Evolutionary conservation across 2,113 vertebrate species (phyloP), one percentile per base, ranked within the genome.

Genomic region (Cathartes aura): DNA sequence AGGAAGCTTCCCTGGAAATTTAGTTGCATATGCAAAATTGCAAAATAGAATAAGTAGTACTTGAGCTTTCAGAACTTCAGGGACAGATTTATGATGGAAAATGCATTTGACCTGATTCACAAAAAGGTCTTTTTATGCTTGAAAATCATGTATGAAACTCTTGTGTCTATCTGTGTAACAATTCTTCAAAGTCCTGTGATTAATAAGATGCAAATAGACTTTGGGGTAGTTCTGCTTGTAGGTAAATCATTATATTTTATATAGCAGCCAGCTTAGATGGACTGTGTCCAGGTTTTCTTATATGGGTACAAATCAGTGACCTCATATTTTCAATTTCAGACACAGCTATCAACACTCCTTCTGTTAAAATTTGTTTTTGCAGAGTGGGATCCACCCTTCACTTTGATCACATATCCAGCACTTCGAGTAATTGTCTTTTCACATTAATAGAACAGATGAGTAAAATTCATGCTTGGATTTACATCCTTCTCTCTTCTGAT

Each of bases 331-430:
- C 97, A 92, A 92, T 93, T 94, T 97, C 94, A 95, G 97, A 91
- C 93, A 96, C 67, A 97, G 87, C 96, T 97, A 98, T 98, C 98
- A 98, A 97, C 98, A 97, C 96, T 88, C 58, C 96, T 97, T 94
- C 88, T 93, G 90, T 91, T 83, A 95, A 89, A 66, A 91, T 96
- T 94, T 96, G 84, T 73, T 96, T 86, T 95, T 95, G 55, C 86
- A 85, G 79, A 94, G 70, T 27, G 19, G 74, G 53, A 91, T 89
- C 86, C 74, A 91, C 93, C 83, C 56, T 89, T 89, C 67, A 56
- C 82, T 96, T 91, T 91, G 85, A 98, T 97, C 91, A 96, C 32
- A 89, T 67, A 94, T 36, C 63, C 80, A 97, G 87, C 52, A 94
- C 81, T 93, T 93, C 29, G 70, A 97, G 82, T 84, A 93, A 93